Evolutionary conservation across 53 echinoderm and acorn worm species (phyloP).

Genomic region (Arbacia lixula): DNA sequence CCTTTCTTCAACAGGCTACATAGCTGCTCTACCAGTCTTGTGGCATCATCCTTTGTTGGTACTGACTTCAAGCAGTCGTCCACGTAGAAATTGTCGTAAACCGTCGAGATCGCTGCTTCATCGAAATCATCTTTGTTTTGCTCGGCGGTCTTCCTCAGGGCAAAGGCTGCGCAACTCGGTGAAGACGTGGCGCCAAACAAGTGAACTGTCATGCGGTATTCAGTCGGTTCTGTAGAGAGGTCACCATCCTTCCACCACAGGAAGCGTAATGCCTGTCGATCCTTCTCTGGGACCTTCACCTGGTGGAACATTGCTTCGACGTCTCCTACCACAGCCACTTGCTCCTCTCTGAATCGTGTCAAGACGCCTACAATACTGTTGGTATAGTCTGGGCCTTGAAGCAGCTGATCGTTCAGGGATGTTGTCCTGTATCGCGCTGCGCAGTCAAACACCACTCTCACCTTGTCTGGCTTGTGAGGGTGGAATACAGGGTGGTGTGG

Average conservation of each 20-base stretch:
- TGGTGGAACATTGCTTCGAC: constrained; percentile 68
- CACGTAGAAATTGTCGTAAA: constrained; percentile 23
- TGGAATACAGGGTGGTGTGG: constrained; percentile 61
- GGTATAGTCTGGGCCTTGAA: constrained; percentile 45
- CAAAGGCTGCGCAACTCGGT: constrained; percentile 44
- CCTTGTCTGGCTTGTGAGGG: constrained; percentile 56
- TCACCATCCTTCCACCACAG: constrained; percentile 59
- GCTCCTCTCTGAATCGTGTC: constrained; percentile 42
- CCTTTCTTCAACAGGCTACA: constrained; percentile 26
- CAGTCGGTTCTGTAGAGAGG: background rate
- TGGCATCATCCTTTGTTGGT: background rate
- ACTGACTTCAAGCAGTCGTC: constrained; percentile 55
- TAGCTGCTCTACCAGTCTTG: constrained; percentile 11
- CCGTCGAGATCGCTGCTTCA: background rate
- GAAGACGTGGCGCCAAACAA: constrained; percentile 61
- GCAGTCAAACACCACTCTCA: constrained; percentile 60
- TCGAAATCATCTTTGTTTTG: constrained; percentile 17
- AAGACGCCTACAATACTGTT: constrained; percentile 51
- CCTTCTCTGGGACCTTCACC: constrained; percentile 40
- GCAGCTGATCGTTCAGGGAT: constrained; percentile 48
- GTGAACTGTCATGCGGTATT: constrained; percentile 44
- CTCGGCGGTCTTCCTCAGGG: constrained; percentile 30
- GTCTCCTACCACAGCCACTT: constrained; percentile 48
- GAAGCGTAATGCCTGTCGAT: constrained; percentile 36
- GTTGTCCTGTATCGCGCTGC: constrained; percentile 28